phyloP scores from a whole-genome alignment of 2,888 invertebrate genomes.

The Orchestes rusci region DNA sequence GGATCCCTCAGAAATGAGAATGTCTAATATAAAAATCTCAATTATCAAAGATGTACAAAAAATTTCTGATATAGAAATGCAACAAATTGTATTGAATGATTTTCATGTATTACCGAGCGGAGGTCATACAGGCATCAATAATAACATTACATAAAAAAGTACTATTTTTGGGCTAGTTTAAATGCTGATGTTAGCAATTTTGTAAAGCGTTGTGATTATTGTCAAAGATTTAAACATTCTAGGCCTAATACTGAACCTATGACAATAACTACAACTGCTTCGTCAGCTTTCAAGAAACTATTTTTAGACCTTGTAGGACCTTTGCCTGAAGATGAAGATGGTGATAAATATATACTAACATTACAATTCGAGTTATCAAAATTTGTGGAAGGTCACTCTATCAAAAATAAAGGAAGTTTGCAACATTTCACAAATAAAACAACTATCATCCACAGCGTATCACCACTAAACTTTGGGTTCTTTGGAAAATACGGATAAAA shows the following conservation, averaged over 20 bases:
- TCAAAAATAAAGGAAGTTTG: neutral
- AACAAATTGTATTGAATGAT: neutral
- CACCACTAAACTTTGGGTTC: neutral
- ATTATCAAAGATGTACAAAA: neutral
- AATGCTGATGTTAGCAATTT: neutral
- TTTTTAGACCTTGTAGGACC: neutral
- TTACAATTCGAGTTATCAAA: neutral
- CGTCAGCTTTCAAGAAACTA: neutral
- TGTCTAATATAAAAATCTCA: no score
- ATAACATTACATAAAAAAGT: neutral
- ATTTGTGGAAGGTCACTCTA: neutral
- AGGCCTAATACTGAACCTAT: neutral
- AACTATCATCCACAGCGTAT: neutral
- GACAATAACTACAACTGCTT: neutral
- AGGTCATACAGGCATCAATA: neutral
- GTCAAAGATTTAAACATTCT: neutral
- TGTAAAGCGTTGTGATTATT: neutral
- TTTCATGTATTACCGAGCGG: neutral
- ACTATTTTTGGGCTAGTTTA: neutral
- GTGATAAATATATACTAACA: neutral
- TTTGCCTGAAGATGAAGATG: neutral
- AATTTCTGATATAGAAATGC: neutral
- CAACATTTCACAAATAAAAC: neutral
- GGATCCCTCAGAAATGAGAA: no score
- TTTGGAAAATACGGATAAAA: neutral